phyloP scores from a whole-genome alignment of 1,140 invertebrate species.

The Drosophila grimshawi region DNA sequence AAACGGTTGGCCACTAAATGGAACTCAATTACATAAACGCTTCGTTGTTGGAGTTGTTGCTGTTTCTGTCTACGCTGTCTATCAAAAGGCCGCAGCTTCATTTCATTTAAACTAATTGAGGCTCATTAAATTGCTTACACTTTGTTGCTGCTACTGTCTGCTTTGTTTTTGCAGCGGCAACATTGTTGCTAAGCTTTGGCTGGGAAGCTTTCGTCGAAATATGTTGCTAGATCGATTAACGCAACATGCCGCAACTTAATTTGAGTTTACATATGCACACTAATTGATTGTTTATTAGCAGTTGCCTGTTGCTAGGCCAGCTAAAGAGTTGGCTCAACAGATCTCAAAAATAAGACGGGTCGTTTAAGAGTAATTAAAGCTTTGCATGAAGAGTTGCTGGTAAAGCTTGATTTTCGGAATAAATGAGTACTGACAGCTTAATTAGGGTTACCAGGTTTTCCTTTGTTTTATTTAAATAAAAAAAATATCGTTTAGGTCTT shows the following conservation, averaged over 20 bases:
- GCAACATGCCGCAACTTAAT: constrained; percentile 32
- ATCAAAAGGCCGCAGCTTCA: constrained; percentile 51
- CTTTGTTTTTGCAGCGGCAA: constrained; percentile 16
- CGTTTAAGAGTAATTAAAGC: constrained; percentile 8
- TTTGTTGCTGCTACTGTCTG: constrained; percentile 16
- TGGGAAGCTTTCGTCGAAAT: constrained; percentile 17
- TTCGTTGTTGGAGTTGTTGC: constrained; percentile 13
- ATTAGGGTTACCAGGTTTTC: constrained; percentile 38
- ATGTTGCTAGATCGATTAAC: constrained; percentile 26
- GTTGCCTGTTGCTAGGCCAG: constrained; percentile 28
- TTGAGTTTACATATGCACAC: constrained; percentile 10
- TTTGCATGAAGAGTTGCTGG: constrained; percentile 9
- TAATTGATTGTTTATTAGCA: constrained; percentile 25
- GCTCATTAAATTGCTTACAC: constrained; percentile 44
- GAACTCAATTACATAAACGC: constrained; percentile 64
- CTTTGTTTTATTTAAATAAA: too few species aligned
- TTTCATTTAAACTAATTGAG: constrained; percentile 67
- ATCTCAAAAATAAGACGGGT: background rate
- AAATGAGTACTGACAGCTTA: constrained; percentile 19
- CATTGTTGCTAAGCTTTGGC: constrained; percentile 39
- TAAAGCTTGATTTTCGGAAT: constrained; percentile 5
- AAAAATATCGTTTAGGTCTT: too few species aligned
- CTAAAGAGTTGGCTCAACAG: constrained; percentile 3
- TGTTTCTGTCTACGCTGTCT: constrained; percentile 25
- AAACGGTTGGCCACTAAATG: constrained; percentile 25